Conservation (phyloP, 2,888 invertebrate species). For the Anthophora plumipes region DNA sequence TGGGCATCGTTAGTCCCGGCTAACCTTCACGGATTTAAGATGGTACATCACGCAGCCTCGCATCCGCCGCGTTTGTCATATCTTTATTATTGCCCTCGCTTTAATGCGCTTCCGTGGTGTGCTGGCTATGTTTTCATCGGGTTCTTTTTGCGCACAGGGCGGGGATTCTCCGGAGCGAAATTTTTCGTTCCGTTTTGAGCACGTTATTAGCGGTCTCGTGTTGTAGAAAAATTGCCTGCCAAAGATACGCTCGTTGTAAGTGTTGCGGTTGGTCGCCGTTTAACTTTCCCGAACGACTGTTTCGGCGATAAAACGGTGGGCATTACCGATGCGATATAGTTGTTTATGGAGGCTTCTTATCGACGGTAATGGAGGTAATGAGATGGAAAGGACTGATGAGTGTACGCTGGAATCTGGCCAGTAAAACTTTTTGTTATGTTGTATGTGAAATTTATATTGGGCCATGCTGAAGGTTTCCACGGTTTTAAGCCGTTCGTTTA, state of each 20-base stretch:
- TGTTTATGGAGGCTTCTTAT: background rate
- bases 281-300: slow-evolving; percentile 12
- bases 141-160: background rate
- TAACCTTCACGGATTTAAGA: slow-evolving; percentile 63
- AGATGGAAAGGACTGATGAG: slow-evolving; percentile 15
- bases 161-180: slow-evolving; percentile 11
- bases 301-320: slow-evolving; percentile 1
- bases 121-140: slow-evolving; percentile 17
- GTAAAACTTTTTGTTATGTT: slow-evolving; percentile 4
- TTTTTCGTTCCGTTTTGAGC: slow-evolving; percentile 28
- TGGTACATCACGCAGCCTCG: slow-evolving; percentile 50
- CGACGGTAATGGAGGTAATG: background rate
- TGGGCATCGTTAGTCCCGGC: slow-evolving; percentile 61
- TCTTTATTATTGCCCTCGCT: slow-evolving; percentile 59
- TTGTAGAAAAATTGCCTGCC: background rate
- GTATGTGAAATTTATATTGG: background rate
- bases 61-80: slow-evolving; percentile 52
- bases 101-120: slow-evolving; percentile 53
- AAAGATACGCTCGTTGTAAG: slow-evolving; percentile 10
- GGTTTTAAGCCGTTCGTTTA: no score
- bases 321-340: slow-evolving; percentile 20
- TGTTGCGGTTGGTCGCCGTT: background rate
- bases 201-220: slow-evolving; percentile 24
- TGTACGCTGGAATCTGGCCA: background rate
- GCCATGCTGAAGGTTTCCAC: no score